Conservation (phyloP, 1,140 invertebrate genomes). For the Leptinotarsa texana region DNA sequence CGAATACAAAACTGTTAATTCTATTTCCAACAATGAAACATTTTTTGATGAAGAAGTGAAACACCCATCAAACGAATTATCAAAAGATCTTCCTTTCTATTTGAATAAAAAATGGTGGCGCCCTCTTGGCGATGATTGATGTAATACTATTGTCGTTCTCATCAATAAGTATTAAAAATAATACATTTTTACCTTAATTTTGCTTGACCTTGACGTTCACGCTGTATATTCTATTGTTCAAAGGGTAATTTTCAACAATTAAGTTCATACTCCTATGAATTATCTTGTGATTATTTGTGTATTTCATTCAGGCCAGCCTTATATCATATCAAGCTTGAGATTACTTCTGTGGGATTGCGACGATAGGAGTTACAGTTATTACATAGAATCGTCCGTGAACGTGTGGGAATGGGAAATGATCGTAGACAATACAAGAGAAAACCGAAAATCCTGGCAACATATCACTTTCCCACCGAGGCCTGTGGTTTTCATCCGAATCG, state of each 20-base stretch:
- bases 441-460: slow-evolving; percentile 90
- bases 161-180: too few species aligned
- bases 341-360: slow-evolving; percentile 98
- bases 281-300: neutral
- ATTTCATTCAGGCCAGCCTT: slow-evolving; percentile 73
- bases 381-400: slow-evolving; percentile 94
- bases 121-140: too few species aligned
- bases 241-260: neutral
- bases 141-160: too few species aligned
- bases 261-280: neutral
- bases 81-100: too few species aligned
- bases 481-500: slow-evolving; percentile 92
- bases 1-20: too few species aligned
- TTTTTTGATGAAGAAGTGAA: too few species aligned
- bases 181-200: too few species aligned
- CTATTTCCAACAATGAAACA: too few species aligned
- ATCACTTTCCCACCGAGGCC: slow-evolving; percentile 80
- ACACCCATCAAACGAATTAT: too few species aligned
- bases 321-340: slow-evolving; percentile 87
- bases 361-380: slow-evolving; percentile 93
- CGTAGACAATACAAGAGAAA: slow-evolving; percentile 74
- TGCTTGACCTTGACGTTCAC: too few species aligned
- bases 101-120: too few species aligned
- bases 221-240: too few species aligned
- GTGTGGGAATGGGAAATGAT: slow-evolving; percentile 87